These are phyloP conservation scores for Diorhabda carinulata DNA, from an alignment of 1,140 invertebrate species.

Conservation along the genomic window DNA sequence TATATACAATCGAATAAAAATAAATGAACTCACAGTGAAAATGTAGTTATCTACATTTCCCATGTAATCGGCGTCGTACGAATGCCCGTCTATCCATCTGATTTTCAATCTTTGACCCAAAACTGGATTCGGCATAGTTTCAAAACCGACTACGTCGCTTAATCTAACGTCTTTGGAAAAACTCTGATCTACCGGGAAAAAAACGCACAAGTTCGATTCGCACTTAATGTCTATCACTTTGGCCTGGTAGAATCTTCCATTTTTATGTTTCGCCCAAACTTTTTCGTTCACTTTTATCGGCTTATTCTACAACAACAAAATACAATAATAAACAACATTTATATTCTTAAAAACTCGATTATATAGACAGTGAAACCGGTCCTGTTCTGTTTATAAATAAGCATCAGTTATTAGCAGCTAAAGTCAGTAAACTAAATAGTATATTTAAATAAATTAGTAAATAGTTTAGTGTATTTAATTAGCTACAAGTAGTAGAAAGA, in stretches of 20 bases:
- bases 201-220: slow-evolving; percentile 57
- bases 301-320: neutral
- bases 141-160: slow-evolving; percentile 48
- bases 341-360: no score
- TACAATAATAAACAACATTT: no score
- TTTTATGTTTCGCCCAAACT: slow-evolving; percentile 64
- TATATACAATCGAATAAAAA: no score
- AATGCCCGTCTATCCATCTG: slow-evolving; percentile 58
- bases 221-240: slow-evolving; percentile 52
- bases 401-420: no score
- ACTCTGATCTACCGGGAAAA: slow-evolving; percentile 60
- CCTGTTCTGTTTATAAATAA: no score
- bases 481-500: no score
- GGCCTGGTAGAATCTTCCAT: slow-evolving; percentile 59
- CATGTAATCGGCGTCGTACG: slow-evolving; percentile 58
- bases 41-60: slow-evolving; percentile 52
- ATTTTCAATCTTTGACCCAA: slow-evolving; percentile 50
- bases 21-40: slow-evolving; percentile 52
- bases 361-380: no score
- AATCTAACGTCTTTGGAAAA: slow-evolving; percentile 60
- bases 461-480: no score
- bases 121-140: slow-evolving; percentile 20
- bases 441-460: no score
- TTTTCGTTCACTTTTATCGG: slow-evolving; percentile 30
- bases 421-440: no score